phyloP scores from a whole-genome alignment of 2,797 vertebrate genomes.

The Sphaeramia orbicularis region DNA sequence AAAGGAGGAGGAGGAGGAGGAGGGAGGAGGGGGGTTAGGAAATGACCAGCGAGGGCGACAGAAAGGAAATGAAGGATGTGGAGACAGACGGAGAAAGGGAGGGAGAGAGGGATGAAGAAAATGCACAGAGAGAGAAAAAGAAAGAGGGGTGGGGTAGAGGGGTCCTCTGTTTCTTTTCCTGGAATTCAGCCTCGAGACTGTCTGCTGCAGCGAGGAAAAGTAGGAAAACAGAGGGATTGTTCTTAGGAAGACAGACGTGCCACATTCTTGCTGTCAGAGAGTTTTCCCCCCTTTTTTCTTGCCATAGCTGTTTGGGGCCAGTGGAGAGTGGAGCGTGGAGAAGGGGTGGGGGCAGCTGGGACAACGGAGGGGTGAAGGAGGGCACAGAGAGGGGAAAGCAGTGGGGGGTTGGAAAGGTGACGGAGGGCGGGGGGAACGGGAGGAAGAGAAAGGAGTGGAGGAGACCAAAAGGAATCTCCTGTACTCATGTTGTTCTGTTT shows the following conservation, averaged over 20 bases:
- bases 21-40: conserved; percentile 49
- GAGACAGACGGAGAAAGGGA: conserved; percentile 57
- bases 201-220: conserved; percentile 72
- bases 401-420: conserved; percentile 55
- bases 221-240: conserved; percentile 79
- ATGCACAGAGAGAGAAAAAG: not conserved
- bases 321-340: conserved; percentile 6
- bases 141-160: conserved; percentile 62
- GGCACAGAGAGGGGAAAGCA: conserved; percentile 37
- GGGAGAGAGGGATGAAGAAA: conserved; percentile 50
- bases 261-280: conserved; percentile 79
- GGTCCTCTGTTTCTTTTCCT: conserved; percentile 76
- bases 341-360: not conserved
- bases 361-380: conserved; percentile 20
- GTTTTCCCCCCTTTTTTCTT: conserved; percentile 23
- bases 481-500: conserved; percentile 28
- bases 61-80: conserved; percentile 79
- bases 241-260: conserved; percentile 75
- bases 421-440: conserved; percentile 39
- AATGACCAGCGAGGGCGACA: conserved; percentile 70
- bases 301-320: conserved; percentile 60
- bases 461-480: conserved; percentile 23
- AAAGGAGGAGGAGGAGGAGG: not conserved
- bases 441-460: conserved; percentile 36
- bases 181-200: conserved; percentile 77